Conservation (phyloP, 2,888 invertebrate genomes). For the Trissolcus brochymenae region DNA sequence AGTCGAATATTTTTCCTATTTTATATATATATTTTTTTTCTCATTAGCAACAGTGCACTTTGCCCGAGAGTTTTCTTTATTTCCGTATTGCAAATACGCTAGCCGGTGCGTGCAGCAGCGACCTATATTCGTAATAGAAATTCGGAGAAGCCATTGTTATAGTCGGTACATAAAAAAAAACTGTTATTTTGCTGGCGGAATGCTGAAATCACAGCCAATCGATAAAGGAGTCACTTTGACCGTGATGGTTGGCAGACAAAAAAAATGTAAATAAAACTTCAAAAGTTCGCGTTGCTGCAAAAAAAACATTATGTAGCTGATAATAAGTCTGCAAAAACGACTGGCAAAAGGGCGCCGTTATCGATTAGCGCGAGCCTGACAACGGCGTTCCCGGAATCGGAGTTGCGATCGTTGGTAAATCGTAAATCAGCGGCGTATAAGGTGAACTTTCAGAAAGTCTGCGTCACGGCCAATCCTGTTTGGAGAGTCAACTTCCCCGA, state of each 20-base stretch:
- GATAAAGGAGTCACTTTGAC: conserved; percentile 38
- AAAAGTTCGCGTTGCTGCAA: no score
- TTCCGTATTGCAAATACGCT: conserved; percentile 50
- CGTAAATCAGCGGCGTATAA: conserved; percentile 61
- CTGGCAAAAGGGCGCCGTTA: conserved; percentile 40
- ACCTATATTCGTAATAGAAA: conserved; percentile 49
- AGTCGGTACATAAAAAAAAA: conserved; percentile 5
- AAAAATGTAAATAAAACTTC: no score
- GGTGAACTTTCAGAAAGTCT: conserved; percentile 61
- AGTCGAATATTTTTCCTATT: conserved; percentile 8
- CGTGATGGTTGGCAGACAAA: background rate
- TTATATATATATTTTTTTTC: conserved; percentile 15
- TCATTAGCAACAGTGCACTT: conserved; percentile 42
- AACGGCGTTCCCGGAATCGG: conserved; percentile 56
- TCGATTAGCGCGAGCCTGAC: conserved; percentile 61
- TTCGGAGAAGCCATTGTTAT: conserved; percentile 41
- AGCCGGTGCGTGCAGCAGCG: conserved; percentile 41
- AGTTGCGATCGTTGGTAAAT: conserved; percentile 62
- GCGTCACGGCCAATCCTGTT: conserved; percentile 60
- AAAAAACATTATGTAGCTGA: conserved; percentile 26
- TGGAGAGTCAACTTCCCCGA: conserved; percentile 51
- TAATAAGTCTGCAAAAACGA: conserved; percentile 35
- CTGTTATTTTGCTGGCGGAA: conserved; percentile 34
- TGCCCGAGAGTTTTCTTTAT: conserved; percentile 32
- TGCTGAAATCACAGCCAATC: conserved; percentile 28